Base-by-base conservation (phyloP, 2,797 vertebrate genomes). In the Brachyrhaphis roseni region DNA sequence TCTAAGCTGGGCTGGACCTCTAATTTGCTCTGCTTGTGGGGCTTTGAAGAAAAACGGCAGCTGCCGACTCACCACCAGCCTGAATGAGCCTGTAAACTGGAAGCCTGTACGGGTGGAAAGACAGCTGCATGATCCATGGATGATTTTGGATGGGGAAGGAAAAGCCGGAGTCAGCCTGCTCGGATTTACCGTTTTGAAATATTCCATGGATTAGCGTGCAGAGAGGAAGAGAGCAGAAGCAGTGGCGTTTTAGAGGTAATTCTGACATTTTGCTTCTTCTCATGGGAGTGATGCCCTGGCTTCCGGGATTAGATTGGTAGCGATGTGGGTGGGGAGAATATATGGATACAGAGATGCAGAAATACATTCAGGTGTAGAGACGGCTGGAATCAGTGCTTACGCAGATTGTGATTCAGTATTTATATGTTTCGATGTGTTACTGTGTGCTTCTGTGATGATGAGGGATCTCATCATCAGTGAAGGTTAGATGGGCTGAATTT, bases 11-110 rank as follows among this genome's bases (percentile, higher is more conserved):
- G 93, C 95, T 92, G 94, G 95, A 95, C 95, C 95, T 95, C 95
- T 96, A 90, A 94, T 92, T 95, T 95, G 92, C 96, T 93, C 91
- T 94, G 96, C 96, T 95, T 95, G 96, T 94, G 94, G 95, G 93
- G 96, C 95, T 97, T 93, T 93, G 95, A 95, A 96, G 95, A 95
- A 96, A 94, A 96, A 92, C 93, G 89, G 96, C 97, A 97, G 97
- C 97, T 97, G 97, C 96, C 91, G 91, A 78, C 87, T 86, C 89
- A 86, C 90, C 59, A 87, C 85, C 91, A 89, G 93, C 90, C 87
- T 90, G 91, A 89, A 90, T 90, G 89, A 91, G 90, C 86, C 85
- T 71, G 55, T 88, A 80, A 88, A 66, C 88, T 84, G 87, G 87
- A 77, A 93, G 94, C 88, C 86, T 92, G 93, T 90, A 93, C 91